Base-by-base conservation (phyloP, 2,113 vertebrate genomes). In the Alexandromys fortis region DNA sequence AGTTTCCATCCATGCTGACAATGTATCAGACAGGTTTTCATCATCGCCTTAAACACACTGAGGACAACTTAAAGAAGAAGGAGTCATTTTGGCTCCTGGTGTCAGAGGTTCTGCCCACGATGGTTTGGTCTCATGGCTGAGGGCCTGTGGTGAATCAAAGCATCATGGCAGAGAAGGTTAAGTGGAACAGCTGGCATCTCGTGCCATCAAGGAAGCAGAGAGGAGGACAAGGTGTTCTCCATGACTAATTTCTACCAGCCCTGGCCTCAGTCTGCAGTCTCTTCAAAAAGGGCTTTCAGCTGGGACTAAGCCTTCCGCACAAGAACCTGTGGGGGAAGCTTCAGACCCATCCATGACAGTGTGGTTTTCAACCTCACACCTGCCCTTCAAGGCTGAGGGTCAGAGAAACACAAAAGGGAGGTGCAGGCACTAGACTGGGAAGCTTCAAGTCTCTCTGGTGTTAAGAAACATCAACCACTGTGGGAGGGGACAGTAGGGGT, bases 381-480 rank as follows among this genome's bases (percentile, higher is more conserved):
- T 52, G 21, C 12, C n/a, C 45, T 52, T 70, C 33, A 26, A 70
- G 65, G 22, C 65, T 24, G 11, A 5, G 33, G 10, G 30, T 26
- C 35, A 22, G 26, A 28, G 49, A 72, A 85, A 33, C 79, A 35
- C 0, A 73, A n/a, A 45, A 45, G 7, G 12, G 4, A 61, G 7
- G 13, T 7, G 13, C 4, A 22, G 61, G 63, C 7, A 45, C 5
- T 26, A 13, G 3, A 47, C 38, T 0, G 1, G 49, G 79, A 63
- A 30, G 21, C 83, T 3, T 5, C 12, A 61, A 7, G 9, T n/a
- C 35, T 11, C 9, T 45, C 73, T 0, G 19, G 1, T 47, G 47
- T 3, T n/a, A 30, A 61, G 12, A 89, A n/a, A 16, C 30, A 2
- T 3, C 13, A 4, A 0, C 14, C 1, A 0, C 42, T 33, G 35